phyloP scores from a whole-genome alignment of 2,888 invertebrate genomes.

The Eristalis tenax region DNA sequence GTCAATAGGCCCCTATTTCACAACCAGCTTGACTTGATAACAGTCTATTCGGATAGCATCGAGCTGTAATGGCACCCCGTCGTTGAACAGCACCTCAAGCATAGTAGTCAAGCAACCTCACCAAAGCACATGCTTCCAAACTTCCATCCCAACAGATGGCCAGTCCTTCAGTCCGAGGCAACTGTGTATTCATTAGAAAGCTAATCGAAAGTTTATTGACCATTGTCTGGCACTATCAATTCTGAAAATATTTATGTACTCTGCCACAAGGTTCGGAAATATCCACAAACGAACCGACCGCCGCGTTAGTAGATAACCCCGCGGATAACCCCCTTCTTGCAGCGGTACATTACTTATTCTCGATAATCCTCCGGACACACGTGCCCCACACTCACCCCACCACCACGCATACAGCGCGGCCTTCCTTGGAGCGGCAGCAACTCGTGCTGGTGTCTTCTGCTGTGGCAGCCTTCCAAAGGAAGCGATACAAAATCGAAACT shows the following conservation, averaged over 20 bases:
- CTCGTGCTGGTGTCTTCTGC: neutral
- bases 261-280: slow-evolving; percentile 31
- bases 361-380: slow-evolving; percentile 21
- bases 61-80: too few relatives aligned
- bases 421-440: neutral
- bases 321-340: slow-evolving; percentile 64
- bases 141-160: too few relatives aligned
- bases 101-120: too few relatives aligned
- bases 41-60: too few relatives aligned
- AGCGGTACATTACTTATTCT: slow-evolving; percentile 58
- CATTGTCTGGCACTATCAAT: slow-evolving; percentile 21
- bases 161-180: neutral
- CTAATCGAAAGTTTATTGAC: slow-evolving; percentile 40
- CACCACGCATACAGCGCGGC: slow-evolving; percentile 2
- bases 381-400: neutral
- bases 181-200: neutral
- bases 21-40: too few relatives aligned
- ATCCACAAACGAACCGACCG: slow-evolving; percentile 43
- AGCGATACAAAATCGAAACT: slow-evolving; percentile 66
- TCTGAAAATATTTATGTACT: slow-evolving; percentile 59
- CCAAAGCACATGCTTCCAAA: too few relatives aligned
- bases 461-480: slow-evolving; percentile 38
- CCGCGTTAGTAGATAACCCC: slow-evolving; percentile 58
- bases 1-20: too few relatives aligned
- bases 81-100: too few relatives aligned